These are phyloP conservation scores for Eclectus roratus DNA, from an alignment of 2,113 vertebrate genomes.

Conservation along the genomic window DNA sequence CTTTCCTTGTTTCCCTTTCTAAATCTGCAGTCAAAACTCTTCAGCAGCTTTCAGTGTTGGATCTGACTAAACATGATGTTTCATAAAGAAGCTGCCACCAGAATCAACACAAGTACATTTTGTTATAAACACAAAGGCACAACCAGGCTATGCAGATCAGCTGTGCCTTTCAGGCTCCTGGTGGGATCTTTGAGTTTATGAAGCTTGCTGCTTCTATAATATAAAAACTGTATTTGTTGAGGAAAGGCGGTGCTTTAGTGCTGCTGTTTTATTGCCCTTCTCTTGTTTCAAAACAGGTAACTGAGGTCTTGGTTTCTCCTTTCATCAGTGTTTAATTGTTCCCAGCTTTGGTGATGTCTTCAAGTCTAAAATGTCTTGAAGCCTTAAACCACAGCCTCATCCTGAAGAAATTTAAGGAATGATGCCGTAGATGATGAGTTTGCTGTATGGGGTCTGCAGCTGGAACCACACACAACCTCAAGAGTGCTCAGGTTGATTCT, in stretches of 20 bases:
- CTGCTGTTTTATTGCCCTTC: background rate
- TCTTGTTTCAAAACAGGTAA: background rate
- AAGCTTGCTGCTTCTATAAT: background rate
- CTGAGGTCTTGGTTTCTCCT: background rate
- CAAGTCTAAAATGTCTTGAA: background rate
- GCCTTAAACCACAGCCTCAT: accelerated
- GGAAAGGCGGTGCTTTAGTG: background rate
- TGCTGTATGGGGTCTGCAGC: background rate
- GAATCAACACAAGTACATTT: slow-evolving; percentile 33
- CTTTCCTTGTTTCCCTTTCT: background rate
- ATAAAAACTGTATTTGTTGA: background rate
- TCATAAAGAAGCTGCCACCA: background rate
- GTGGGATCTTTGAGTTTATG: background rate
- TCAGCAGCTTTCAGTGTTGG: background rate
- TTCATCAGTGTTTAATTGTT: background rate
- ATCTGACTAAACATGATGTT: background rate
- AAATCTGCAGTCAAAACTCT: background rate
- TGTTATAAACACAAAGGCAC: background rate
- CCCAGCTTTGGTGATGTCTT: background rate
- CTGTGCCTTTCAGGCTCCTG: background rate
- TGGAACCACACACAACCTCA: background rate
- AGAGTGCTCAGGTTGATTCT: background rate
- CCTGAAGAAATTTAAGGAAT: background rate
- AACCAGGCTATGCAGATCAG: slow-evolving; percentile 5
- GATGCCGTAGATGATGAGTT: background rate